These are phyloP conservation scores for Eupithecia centaureata DNA, from an alignment of 2,888 invertebrate species.

Conservation along the genomic window DNA sequence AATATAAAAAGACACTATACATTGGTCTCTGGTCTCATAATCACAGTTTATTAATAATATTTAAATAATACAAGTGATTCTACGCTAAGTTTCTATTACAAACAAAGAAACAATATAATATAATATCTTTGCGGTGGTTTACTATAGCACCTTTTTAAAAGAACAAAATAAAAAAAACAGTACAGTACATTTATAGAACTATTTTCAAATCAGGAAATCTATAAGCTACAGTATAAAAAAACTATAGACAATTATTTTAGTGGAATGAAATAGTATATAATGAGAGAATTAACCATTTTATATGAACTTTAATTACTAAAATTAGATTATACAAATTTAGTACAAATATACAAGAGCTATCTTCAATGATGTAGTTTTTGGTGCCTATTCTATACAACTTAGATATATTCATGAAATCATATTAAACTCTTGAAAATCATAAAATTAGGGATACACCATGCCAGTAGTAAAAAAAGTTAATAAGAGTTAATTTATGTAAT, in stretches of 20 bases:
- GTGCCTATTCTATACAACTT: neutral
- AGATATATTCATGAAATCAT: neutral
- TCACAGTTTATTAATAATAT: constrained; percentile 40
- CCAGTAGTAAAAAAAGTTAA: neutral
- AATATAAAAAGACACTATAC: constrained; percentile 30
- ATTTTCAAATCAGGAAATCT: neutral
- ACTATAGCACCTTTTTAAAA: neutral
- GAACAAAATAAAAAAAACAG: neutral
- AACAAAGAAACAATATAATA: neutral
- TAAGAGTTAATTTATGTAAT: too few species aligned
- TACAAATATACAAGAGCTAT: constrained; percentile 7
- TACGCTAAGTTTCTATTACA: neutral
- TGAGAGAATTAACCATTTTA: neutral
- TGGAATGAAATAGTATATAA: constrained; percentile 15
- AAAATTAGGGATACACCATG: neutral
- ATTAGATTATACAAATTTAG: constrained; percentile 5
- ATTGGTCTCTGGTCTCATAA: constrained; percentile 43
- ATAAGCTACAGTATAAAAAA: constrained; percentile 7
- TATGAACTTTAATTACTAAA: neutral
- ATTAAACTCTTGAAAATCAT: neutral
- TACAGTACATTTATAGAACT: neutral
- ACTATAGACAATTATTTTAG: neutral
- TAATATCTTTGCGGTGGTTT: constrained; percentile 5
- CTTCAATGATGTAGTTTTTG: neutral
- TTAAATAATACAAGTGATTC: constrained; percentile 18